These are phyloP conservation scores for Sceloporus undulatus DNA, from an alignment of 2,113 vertebrate genomes.

Conservation along the genomic window DNA sequence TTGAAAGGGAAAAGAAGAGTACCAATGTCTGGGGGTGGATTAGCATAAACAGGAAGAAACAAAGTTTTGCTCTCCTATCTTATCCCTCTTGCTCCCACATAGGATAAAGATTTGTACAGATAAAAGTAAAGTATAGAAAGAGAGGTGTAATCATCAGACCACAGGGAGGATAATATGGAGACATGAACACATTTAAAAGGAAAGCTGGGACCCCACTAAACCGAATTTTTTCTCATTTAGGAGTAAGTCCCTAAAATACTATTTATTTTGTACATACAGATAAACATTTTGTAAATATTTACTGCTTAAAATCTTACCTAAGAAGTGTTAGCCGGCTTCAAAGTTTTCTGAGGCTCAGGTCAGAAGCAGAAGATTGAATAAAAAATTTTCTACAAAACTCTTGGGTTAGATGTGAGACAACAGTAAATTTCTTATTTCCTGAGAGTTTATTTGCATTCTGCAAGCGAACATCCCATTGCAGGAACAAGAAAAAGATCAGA, in stretches of 20 bases:
- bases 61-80: neutral
- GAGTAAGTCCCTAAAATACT: constrained; percentile 32
- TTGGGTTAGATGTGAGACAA: constrained; percentile 65
- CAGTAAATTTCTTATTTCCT: constrained; percentile 72
- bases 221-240: constrained; percentile 1
- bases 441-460: constrained; percentile 76
- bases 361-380: constrained; percentile 18
- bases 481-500: constrained; percentile 79
- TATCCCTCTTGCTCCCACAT: neutral
- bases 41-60: neutral
- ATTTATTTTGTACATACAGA: constrained; percentile 34
- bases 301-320: constrained; percentile 57
- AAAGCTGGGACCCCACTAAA: constrained; percentile 22
- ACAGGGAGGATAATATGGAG: neutral
- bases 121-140: constrained; percentile 10
- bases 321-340: constrained; percentile 39
- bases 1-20: neutral
- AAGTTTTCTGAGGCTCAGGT: constrained; percentile 21
- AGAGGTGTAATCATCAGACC: neutral
- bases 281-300: constrained; percentile 38
- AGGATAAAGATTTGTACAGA: neutral
- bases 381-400: neutral
- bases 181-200: constrained; percentile 6
- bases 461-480: constrained; percentile 75
- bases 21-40: neutral